These are phyloP conservation scores for Norana najaformis DNA, from an alignment of 2,888 invertebrate genomes.

Conservation along the genomic window DNA sequence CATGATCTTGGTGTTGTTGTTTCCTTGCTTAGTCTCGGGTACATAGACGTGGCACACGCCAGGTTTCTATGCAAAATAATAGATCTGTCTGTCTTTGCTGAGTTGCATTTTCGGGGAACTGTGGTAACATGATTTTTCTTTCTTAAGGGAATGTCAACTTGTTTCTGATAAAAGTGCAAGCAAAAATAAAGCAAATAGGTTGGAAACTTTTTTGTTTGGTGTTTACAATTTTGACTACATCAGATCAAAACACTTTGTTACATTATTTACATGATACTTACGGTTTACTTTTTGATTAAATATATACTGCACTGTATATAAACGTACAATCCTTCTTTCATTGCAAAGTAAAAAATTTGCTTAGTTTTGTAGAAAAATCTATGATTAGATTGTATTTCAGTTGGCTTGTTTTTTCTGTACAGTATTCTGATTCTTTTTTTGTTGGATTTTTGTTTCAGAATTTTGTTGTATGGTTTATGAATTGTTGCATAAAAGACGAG, in stretches of 20 bases:
- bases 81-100: background rate
- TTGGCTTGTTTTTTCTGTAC: no score
- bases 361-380: background rate
- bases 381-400: no score
- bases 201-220: background rate
- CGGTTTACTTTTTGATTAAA: background rate
- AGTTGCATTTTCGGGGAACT: background rate
- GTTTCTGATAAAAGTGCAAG: background rate
- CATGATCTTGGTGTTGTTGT: background rate
- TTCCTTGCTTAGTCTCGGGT: background rate
- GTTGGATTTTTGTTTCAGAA: background rate
- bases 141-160: background rate
- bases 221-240: no score
- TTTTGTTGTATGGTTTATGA: background rate
- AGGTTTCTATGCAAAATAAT: background rate
- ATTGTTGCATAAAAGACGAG: no score
- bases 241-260: background rate
- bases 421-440: background rate
- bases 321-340: background rate
- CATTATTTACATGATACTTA: no score
- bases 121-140: background rate
- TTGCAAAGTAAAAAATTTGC: background rate
- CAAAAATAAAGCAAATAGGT: background rate
- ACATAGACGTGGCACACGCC: background rate
- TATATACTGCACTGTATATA: background rate